Evolutionary conservation across 2,797 vertebrate genomes (phyloP), one percentile per base, ranked within the genome.

Genomic region (Hypotaenidia okinawae): DNA sequence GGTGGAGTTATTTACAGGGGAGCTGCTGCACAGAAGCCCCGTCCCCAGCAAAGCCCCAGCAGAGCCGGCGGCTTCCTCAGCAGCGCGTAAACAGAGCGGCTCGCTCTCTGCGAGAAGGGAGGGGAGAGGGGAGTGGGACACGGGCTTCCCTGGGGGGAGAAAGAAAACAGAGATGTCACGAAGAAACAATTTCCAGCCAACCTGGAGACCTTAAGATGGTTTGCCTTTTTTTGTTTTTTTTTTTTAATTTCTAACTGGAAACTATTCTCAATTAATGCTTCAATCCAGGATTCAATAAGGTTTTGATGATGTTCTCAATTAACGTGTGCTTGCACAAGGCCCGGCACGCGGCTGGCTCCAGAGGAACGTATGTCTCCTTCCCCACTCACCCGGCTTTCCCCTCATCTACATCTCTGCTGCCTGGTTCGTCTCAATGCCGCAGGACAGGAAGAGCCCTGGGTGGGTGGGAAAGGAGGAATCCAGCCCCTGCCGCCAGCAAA

Each of bases 1-100:
- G 74, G 88, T 85, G 83, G 76, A 49, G 10, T 93, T 93, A 97
- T 96, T 94, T 93, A 97, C 95, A 97, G 72, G 6, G 89, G 64
- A 91, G 90, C 75, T 43, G 69, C 93, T 49, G 87, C 9, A 32
- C 32, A 91, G 84, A 84, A 92, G 72, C 75, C 43, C 66, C 47
- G 37, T 47, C 33, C 82, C 91, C 83, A 33, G 77, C 39, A 30
- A 12, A 87, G 92, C 69, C 81, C 74, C 5, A 6, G 67, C 78
- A 32, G 54, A 83, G 75, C 47, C 16, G 64, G 47, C 28, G 25
- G n/a, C 81, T n/a, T 73, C 54, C 64, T 84, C 80, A 9, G 79
- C 69, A 57, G 15, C 41, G 91, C 87, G 94, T 89, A 92, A 95
- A 96, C 87, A 94, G 82, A 54, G 27, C 22, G 0, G 37, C 28